Evolutionary conservation across 2,113 vertebrate genomes (phyloP).

Genomic region (Sturnira hondurensis): DNA sequence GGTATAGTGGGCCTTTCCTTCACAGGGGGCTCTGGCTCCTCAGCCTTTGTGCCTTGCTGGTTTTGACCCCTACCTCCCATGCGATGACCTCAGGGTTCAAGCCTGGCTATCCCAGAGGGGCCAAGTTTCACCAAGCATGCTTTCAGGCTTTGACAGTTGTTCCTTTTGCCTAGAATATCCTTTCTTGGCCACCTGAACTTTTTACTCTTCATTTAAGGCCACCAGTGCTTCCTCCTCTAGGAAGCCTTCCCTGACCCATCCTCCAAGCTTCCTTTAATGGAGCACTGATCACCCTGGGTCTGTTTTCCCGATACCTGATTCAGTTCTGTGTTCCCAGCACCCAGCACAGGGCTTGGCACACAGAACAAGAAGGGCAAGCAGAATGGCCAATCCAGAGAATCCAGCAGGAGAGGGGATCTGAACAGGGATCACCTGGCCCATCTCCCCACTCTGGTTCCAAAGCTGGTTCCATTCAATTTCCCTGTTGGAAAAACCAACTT

Average conservation of each 20-base stretch:
- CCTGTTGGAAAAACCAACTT: not conserved
- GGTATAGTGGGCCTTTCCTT: not conserved
- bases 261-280: not conserved
- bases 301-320: not conserved
- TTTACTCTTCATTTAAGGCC: not conserved
- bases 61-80: not conserved
- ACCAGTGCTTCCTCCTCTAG: not conserved
- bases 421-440: not conserved
- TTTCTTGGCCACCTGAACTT: not conserved
- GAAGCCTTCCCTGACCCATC: not conserved
- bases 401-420: not conserved
- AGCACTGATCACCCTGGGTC: not conserved
- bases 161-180: not conserved
- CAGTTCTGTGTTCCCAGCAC: not conserved
- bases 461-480: not conserved
- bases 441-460: not conserved
- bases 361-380: not conserved
- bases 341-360: not conserved
- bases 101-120: not conserved
- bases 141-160: not conserved
- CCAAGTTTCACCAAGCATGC: not conserved
- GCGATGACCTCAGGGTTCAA: not conserved
- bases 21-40: not conserved
- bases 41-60: not conserved
- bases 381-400: not conserved